Conservation (phyloP, 2,113 vertebrate genomes). For the Ameiurus melas region DNA sequence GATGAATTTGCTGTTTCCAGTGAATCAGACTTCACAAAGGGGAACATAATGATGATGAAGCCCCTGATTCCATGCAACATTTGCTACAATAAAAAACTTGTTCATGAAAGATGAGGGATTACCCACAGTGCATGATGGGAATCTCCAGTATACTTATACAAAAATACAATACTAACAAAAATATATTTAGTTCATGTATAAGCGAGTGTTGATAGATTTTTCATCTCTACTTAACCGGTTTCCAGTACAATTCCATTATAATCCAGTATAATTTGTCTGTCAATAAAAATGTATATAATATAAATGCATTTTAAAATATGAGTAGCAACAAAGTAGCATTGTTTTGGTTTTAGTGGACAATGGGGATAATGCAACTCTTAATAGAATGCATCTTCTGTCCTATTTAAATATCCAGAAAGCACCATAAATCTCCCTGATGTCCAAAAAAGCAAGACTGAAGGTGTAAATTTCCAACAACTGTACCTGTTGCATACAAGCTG, state of each 20-base stretch:
- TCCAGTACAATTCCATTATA: background rate
- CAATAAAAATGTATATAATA: background rate
- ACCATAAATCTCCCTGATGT: background rate
- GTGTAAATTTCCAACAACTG: background rate
- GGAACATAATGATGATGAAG: constrained; percentile 9
- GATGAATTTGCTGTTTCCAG: background rate
- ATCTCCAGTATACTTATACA: constrained; percentile 1
- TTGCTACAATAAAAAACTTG: background rate
- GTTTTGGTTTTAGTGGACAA: background rate
- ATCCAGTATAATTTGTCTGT: background rate
- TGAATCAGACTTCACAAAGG: constrained; percentile 24
- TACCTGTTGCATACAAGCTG: background rate
- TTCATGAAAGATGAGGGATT: constrained; percentile 28
- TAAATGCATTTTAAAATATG: background rate
- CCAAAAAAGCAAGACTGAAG: background rate
- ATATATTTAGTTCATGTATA: background rate
- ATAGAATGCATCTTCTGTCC: background rate
- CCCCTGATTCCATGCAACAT: background rate
- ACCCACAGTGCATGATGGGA: constrained; percentile 6
- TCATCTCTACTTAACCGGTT: background rate
- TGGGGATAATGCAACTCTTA: background rate
- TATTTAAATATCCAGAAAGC: background rate
- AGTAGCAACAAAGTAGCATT: background rate
- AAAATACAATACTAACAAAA: background rate
- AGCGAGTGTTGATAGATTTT: background rate